Conservation (phyloP, 2,888 invertebrate genomes). For the Disparrhopalites patrizii region DNA sequence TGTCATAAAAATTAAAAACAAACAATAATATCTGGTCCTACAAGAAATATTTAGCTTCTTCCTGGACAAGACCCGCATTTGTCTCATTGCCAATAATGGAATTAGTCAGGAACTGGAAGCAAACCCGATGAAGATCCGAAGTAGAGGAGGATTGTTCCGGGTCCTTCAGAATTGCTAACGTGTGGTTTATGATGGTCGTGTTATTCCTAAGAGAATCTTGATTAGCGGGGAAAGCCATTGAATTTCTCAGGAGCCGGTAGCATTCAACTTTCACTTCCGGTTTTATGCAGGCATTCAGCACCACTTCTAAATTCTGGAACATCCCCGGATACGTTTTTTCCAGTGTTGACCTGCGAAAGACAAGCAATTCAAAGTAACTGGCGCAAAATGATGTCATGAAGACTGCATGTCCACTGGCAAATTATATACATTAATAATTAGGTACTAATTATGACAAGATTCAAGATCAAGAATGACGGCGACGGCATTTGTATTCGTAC, state of each 20-base stretch:
- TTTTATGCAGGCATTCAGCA: no score
- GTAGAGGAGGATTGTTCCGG: background rate
- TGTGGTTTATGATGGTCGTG: background rate
- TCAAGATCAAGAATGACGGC: no score
- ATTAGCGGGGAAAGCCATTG: conserved; percentile 28
- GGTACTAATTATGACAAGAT: no score
- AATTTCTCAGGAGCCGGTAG: conserved; percentile 33
- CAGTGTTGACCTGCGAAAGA: no score
- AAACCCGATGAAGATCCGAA: background rate
- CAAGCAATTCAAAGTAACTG: no score
- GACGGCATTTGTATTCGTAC: no score
- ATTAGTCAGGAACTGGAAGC: conserved; percentile 34
- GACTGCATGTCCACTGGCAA: no score
- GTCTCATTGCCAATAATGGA: conserved; percentile 29
- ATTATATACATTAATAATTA: no score
- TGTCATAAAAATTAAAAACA: background rate
- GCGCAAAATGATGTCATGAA: no score
- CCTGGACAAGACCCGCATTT: conserved; percentile 17
- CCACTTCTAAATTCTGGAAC: no score
- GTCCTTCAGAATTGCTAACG: background rate
- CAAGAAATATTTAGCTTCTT: conserved; percentile 1
- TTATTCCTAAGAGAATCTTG: conserved; percentile 20
- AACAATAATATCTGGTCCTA: conserved; percentile 2
- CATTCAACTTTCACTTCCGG: background rate
- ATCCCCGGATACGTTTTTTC: no score